phyloP scores from a whole-genome alignment of 1,140 invertebrate genomes.

The Achroia grisella region DNA sequence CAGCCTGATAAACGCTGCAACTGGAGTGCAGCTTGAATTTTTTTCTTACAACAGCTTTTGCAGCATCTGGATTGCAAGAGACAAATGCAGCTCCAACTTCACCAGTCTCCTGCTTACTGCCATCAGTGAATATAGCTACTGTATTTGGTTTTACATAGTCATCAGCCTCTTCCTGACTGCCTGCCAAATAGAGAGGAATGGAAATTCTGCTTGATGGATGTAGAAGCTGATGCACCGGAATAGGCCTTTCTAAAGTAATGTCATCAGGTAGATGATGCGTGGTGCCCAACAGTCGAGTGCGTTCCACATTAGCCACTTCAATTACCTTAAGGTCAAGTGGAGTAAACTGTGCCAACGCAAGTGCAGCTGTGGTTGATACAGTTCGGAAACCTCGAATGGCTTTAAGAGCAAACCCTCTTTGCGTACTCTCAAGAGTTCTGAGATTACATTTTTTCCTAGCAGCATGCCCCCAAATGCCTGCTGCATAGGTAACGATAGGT shows the following conservation, averaged over 20 bases:
- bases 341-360: too few species aligned
- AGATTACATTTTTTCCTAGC: background rate
- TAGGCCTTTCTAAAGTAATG: background rate
- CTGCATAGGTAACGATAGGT: too few species aligned
- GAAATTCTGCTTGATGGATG: background rate
- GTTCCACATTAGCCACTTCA: background rate
- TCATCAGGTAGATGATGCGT: background rate
- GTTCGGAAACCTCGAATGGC: constrained; percentile 4
- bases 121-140: background rate
- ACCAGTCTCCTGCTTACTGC: too few species aligned
- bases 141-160: background rate
- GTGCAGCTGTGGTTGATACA: background rate
- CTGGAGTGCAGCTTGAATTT: too few species aligned
- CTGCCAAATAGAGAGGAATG: background rate
- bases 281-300: background rate
- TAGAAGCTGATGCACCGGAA: background rate
- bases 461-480: too few species aligned
- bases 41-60: too few species aligned
- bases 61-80: too few species aligned
- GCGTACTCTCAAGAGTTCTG: background rate
- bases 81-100: too few species aligned
- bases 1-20: too few species aligned
- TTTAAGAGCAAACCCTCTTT: constrained; percentile 1
- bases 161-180: background rate
- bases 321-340: too few species aligned